Evolutionary conservation across 1,140 invertebrate genomes (phyloP).

Genomic region (Planococcus citri): DNA sequence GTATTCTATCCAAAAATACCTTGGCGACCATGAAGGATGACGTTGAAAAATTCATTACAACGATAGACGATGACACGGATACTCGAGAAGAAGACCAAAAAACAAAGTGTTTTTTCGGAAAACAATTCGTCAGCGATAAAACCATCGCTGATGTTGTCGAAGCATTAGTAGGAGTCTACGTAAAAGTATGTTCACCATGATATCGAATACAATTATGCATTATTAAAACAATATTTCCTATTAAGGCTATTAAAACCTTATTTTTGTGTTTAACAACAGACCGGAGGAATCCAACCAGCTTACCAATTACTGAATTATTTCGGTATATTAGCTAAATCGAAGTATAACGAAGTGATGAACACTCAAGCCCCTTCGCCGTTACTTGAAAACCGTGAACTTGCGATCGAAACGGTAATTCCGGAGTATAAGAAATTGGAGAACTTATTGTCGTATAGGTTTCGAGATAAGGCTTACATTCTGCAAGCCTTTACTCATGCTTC

Average conservation of each 20-base stretch:
- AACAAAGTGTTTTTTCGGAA: background rate
- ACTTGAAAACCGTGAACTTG: background rate
- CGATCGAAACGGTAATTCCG: constrained; percentile 9
- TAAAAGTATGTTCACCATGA: background rate
- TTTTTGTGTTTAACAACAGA: too few relatives aligned
- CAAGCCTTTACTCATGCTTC: constrained; percentile 90
- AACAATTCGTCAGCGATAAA: background rate
- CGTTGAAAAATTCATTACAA: background rate
- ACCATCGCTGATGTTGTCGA: background rate
- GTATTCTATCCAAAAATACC: too few relatives aligned
- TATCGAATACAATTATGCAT: too few relatives aligned
- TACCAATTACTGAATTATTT: background rate
- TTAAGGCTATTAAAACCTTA: too few relatives aligned
- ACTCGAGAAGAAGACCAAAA: background rate
- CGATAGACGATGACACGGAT: background rate
- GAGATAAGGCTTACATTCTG: constrained; percentile 70
- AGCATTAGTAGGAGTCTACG: constrained; percentile 5
- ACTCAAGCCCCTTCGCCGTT: background rate
- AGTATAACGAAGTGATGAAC: background rate
- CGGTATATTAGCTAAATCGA: background rate
- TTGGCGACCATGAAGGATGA: too few relatives aligned
- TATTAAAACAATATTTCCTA: too few relatives aligned
- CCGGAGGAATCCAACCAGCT: background rate
- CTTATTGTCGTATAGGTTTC: constrained; percentile 74
- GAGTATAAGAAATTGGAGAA: constrained; percentile 52